Conservation (phyloP, 2,113 vertebrate genomes). For the Gavialis gangeticus region DNA sequence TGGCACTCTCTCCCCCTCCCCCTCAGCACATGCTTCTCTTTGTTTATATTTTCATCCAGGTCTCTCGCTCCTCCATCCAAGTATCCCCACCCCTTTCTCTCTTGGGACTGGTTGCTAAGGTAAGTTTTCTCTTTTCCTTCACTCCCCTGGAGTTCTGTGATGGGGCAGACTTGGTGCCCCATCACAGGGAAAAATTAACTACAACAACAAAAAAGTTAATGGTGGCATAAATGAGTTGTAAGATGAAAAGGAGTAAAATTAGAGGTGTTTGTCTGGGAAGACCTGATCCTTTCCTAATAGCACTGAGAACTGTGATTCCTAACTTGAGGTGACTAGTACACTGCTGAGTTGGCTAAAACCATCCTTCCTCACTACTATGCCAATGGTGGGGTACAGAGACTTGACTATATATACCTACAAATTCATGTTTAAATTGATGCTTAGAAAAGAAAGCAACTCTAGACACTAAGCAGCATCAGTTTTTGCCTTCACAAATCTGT, state of each 20-base stretch:
- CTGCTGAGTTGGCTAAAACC: neutral
- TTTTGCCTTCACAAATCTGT: neutral
- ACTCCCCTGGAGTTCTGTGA: no score
- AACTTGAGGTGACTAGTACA: neutral
- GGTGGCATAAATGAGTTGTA: neutral
- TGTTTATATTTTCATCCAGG: no score
- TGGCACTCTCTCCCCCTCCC: no score
- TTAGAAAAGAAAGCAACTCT: neutral
- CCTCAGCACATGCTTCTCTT: no score
- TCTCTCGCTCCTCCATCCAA: no score
- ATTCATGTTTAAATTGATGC: neutral
- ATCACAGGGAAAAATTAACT: neutral
- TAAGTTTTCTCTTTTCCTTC: no score
- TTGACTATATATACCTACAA: neutral
- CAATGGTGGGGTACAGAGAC: accelerated
- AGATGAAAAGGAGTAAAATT: neutral
- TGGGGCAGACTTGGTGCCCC: no score
- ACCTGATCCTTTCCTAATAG: no score
- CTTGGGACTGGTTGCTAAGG: no score
- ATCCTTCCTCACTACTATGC: neutral
- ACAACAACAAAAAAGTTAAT: neutral
- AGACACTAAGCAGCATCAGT: neutral
- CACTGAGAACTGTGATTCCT: neutral
- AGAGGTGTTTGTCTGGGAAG: no score
- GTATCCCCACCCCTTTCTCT: no score